phyloP scores from a whole-genome alignment of 2,113 vertebrate species.

The Triplophysa dalaica region DNA sequence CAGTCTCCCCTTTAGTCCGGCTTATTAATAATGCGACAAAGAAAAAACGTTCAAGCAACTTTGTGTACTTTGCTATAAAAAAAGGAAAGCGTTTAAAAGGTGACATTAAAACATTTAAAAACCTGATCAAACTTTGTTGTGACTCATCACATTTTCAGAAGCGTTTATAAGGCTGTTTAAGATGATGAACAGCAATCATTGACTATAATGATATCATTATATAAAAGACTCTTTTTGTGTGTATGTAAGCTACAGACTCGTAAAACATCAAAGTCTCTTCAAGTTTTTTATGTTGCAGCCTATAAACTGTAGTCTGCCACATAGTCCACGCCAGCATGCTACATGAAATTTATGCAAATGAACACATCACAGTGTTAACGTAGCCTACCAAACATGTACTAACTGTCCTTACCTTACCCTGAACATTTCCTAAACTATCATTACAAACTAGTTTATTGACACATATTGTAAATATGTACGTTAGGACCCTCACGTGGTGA shows the following conservation, averaged over 20 bases:
- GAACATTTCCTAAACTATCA: background rate
- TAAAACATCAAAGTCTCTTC: background rate
- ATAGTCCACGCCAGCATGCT: background rate
- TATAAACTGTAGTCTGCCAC: background rate
- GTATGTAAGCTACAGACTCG: background rate
- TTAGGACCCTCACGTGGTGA: constrained; percentile 19
- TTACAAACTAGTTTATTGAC: background rate
- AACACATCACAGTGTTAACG: background rate
- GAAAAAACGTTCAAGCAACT: too few relatives aligned
- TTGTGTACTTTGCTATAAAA: too few relatives aligned
- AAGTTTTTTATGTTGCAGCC: background rate
- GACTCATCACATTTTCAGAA: background rate
- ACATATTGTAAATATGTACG: constrained; percentile 20
- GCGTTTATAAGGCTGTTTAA: background rate
- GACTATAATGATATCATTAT: background rate
- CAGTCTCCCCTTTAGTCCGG: too few relatives aligned
- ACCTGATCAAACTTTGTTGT: background rate
- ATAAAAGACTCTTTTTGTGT: background rate
- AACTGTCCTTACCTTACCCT: background rate
- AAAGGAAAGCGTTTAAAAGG: too few relatives aligned
- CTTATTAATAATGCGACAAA: too few relatives aligned
- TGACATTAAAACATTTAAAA: too few relatives aligned
- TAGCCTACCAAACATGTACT: background rate
- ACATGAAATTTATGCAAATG: background rate
- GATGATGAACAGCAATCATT: background rate